phyloP scores from a whole-genome alignment of 2,888 invertebrate species.

The Sclerodermus sp. region DNA sequence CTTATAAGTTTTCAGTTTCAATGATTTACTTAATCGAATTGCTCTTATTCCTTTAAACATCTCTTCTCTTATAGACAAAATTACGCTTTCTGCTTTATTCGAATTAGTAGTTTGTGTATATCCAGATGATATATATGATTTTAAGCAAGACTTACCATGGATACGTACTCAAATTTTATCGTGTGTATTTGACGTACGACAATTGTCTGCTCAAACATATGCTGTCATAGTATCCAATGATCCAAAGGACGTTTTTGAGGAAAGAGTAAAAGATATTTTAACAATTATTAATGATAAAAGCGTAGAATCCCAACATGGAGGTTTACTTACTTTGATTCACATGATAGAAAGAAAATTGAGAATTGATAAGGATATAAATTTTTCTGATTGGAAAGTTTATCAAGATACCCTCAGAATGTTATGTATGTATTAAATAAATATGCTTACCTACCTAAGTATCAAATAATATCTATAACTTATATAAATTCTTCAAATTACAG shows the following conservation, averaged over 20 bases:
- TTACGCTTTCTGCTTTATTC: slow-evolving; percentile 74
- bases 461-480: slow-evolving; percentile 2
- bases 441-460: background rate
- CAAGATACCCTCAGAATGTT: slow-evolving; percentile 63
- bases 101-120: slow-evolving; percentile 85
- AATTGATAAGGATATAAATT: slow-evolving; percentile 54
- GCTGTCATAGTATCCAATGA: slow-evolving; percentile 71
- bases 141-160: slow-evolving; percentile 68
- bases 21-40: no score
- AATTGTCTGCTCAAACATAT: slow-evolving; percentile 73
- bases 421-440: slow-evolving; percentile 57
- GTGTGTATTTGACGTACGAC: slow-evolving; percentile 76
- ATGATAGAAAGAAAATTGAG: slow-evolving; percentile 70
- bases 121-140: slow-evolving; percentile 66
- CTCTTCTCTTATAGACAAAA: slow-evolving; percentile 58
- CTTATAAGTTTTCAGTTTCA: no score
- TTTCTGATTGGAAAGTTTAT: slow-evolving; percentile 64
- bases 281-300: slow-evolving; percentile 63
- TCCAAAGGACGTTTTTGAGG: slow-evolving; percentile 61
- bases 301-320: slow-evolving; percentile 78
- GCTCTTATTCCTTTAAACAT: background rate
- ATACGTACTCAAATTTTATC: slow-evolving; percentile 68
- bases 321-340: slow-evolving; percentile 71
- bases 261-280: slow-evolving; percentile 61
- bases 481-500: slow-evolving; percentile 56